Evolutionary conservation across 2,797 vertebrate species (phyloP).

Genomic region (Tadarida brasiliensis): DNA sequence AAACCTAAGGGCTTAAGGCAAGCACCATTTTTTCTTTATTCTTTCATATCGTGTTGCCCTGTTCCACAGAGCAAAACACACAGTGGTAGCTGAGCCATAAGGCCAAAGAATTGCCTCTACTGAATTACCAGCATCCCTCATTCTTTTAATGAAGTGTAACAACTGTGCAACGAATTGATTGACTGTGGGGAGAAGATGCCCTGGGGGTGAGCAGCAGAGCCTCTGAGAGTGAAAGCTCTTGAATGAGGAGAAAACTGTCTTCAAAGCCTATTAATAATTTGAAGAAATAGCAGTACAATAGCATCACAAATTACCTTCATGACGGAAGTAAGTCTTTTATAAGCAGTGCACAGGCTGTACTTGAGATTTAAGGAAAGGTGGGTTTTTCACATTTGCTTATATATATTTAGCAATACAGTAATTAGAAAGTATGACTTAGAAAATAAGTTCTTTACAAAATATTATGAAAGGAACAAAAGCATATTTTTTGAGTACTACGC

Average conservation of each 20-base stretch:
- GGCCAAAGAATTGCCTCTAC: slow-evolving; percentile 53
- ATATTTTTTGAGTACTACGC: not conserved
- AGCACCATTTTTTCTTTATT: not conserved
- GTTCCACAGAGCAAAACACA: slow-evolving; percentile 55
- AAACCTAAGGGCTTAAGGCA: not conserved
- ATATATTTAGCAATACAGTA: not conserved
- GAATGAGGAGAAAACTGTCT: slow-evolving; percentile 70
- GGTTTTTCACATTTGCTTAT: not conserved
- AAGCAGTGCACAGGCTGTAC: not conserved
- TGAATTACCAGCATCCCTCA: slow-evolving; percentile 64
- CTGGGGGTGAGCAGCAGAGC: slow-evolving; percentile 47
- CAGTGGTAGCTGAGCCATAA: slow-evolving; percentile 58
- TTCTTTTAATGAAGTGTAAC: slow-evolving; percentile 76
- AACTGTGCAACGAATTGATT: slow-evolving; percentile 73
- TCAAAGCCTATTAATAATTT: slow-evolving; percentile 68
- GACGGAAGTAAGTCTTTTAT: not conserved
- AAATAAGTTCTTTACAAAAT: not conserved
- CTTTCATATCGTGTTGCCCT: not conserved
- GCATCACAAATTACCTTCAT: slow-evolving; percentile 34
- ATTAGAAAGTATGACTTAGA: not conserved
- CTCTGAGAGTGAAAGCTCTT: slow-evolving; percentile 54
- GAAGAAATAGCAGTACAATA: slow-evolving; percentile 51
- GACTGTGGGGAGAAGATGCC: slow-evolving; percentile 15
- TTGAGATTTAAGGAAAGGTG: not conserved
- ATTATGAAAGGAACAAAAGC: not conserved